phyloP scores from a whole-genome alignment of 1,140 invertebrate species.

The Psix sp. region DNA sequence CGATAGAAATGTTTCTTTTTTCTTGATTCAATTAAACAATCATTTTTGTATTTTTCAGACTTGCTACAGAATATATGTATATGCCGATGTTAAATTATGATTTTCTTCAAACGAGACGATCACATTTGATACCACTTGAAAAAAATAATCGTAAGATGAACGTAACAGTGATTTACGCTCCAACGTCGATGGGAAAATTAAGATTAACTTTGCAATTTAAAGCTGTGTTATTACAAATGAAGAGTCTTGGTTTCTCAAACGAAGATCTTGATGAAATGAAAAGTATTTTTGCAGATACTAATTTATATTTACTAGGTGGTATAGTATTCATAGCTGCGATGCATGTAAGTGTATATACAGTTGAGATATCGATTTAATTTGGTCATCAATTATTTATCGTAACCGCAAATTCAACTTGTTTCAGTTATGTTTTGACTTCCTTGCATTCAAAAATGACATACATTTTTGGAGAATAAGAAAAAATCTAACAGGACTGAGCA shows the following conservation, averaged over 20 bases:
- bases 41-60: slow-evolving; percentile 74
- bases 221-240: slow-evolving; percentile 85
- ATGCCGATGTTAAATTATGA: slow-evolving; percentile 90
- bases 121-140: slow-evolving; percentile 83
- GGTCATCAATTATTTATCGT: too few species aligned
- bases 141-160: slow-evolving; percentile 79
- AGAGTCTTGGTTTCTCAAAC: slow-evolving; percentile 88
- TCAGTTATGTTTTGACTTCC: slow-evolving; percentile 95
- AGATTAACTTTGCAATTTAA: slow-evolving; percentile 89
- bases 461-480: slow-evolving; percentile 92
- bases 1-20: slow-evolving; percentile 7
- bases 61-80: slow-evolving; percentile 83
- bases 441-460: slow-evolving; percentile 99
- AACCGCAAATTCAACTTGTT: slow-evolving; percentile 57
- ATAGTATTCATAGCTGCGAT: slow-evolving; percentile 95
- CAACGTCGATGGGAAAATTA: slow-evolving; percentile 82
- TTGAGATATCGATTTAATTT: too few species aligned
- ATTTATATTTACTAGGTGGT: slow-evolving; percentile 92
- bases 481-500: slow-evolving; percentile 92
- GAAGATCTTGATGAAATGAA: slow-evolving; percentile 98
- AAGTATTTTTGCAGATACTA: slow-evolving; percentile 96
- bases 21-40: not conserved
- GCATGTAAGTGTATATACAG: slow-evolving; percentile 85
- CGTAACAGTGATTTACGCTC: slow-evolving; percentile 80
- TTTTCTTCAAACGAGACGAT: slow-evolving; percentile 86